Conservation (phyloP, 2,797 vertebrate species). For the Gallinago solitaria region DNA sequence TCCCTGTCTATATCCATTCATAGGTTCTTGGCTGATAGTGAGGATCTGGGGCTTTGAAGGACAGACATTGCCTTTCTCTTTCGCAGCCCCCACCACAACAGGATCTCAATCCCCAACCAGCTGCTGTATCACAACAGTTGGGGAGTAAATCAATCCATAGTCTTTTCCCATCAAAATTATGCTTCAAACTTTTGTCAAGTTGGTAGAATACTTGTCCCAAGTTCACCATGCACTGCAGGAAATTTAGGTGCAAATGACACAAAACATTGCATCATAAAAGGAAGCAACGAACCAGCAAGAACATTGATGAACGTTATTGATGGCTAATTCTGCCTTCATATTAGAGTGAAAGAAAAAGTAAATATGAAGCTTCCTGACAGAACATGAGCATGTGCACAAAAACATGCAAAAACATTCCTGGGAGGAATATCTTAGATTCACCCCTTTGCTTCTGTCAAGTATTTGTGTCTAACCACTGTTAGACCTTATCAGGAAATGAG, state of each 20-base stretch:
- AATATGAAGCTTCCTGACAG: background rate
- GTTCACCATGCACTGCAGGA: background rate
- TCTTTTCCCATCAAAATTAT: background rate
- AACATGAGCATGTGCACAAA: background rate
- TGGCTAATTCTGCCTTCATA: background rate
- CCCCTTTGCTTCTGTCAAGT: background rate
- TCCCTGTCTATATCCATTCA: background rate
- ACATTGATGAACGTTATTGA: background rate
- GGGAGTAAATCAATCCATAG: background rate
- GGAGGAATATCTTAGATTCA: background rate
- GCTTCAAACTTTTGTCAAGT: background rate
- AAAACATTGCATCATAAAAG: fast-evolving
- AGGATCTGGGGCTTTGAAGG: background rate
- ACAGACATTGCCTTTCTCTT: background rate
- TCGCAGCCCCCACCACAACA: background rate
- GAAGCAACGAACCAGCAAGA: background rate
- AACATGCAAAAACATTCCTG: background rate
- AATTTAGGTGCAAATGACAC: background rate
- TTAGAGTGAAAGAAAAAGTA: background rate
- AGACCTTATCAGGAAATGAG: background rate
- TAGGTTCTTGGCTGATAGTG: background rate
- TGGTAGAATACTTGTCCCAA: background rate
- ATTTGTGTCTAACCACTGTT: background rate
- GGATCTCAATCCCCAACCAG: background rate
- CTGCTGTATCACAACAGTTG: background rate